Percentiles rank a stretch among this genome's conserved stretches.
These are phyloP conservation scores for Julus scandinavius DNA, from an alignment of 2,888 invertebrate species.

Conservation along the genomic window DNA sequence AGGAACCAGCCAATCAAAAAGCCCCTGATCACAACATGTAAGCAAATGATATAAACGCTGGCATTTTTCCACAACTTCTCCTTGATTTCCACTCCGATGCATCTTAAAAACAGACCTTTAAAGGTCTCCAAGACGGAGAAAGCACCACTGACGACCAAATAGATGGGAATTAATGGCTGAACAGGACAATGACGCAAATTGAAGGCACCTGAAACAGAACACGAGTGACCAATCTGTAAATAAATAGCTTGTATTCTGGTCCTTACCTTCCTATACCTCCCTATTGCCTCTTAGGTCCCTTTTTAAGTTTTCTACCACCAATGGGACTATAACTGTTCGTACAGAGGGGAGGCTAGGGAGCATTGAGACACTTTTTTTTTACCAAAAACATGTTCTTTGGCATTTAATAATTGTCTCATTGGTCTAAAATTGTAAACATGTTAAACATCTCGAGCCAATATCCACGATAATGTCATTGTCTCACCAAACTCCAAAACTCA, in stretches of 20 bases:
- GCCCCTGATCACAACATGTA: constrained; percentile 69
- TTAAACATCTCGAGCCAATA: not conserved
- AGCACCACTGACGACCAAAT: constrained; percentile 75
- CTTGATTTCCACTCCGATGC: constrained; percentile 69
- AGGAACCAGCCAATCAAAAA: constrained; percentile 78
- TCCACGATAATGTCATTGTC: not conserved
- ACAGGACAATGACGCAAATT: constrained; percentile 75
- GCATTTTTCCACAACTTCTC: constrained; percentile 69
- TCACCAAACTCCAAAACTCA: constrained; percentile 59
- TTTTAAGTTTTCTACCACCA: too few species aligned
- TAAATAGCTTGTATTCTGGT: too few species aligned
- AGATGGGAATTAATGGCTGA: constrained; percentile 76
- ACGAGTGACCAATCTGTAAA: not conserved
- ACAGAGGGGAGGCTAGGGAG: too few species aligned
- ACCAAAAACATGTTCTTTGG: too few species aligned
- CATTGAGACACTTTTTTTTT: too few species aligned
- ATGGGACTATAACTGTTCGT: too few species aligned
- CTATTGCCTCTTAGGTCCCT: too few species aligned
- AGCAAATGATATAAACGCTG: constrained; percentile 59
- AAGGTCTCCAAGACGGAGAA: constrained; percentile 75
- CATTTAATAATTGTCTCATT: too few species aligned
- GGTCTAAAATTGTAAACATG: not conserved
- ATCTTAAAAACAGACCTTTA: constrained; percentile 71
- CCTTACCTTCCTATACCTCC: too few species aligned
- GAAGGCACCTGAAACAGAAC: constrained; percentile 67